Conservation (phyloP, 2,888 invertebrate genomes). For the Augochlorella aurata region DNA sequence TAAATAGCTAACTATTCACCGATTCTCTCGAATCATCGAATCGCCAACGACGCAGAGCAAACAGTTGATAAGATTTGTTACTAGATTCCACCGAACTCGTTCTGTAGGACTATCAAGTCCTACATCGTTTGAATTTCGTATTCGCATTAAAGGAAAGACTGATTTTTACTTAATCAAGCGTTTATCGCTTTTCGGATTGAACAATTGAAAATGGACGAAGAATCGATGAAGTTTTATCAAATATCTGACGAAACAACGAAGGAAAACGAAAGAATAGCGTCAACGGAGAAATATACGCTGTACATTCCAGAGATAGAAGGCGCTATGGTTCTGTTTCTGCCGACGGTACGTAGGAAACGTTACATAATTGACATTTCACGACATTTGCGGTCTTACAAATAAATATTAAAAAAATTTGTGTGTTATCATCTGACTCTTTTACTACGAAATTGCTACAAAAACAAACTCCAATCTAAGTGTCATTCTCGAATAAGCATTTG, state of each 20-base stretch:
- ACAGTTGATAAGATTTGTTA: not conserved
- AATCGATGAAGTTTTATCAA: not conserved
- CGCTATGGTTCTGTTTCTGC: not conserved
- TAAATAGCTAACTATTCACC: no score
- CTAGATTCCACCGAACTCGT: not conserved
- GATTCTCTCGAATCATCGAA: no score
- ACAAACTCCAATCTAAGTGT: no score
- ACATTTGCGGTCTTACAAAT: not conserved
- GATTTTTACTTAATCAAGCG: not conserved
- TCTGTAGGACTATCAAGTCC: no score
- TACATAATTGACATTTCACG: not conserved
- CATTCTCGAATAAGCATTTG: no score
- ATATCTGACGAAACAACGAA: not conserved
- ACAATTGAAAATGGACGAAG: not conserved
- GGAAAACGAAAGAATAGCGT: no score
- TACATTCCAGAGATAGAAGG: no score
- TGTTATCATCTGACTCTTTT: no score
- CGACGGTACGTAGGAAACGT: not conserved
- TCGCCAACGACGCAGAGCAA: not conserved
- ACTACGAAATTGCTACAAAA: no score
- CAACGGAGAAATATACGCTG: no score
- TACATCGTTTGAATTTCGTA: not conserved
- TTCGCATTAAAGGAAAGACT: no score
- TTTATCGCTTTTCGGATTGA: not conserved
- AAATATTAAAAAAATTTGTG: not conserved